phyloP scores from a whole-genome alignment of 2,797 vertebrate genomes.

The Bucorvus abyssinicus region DNA sequence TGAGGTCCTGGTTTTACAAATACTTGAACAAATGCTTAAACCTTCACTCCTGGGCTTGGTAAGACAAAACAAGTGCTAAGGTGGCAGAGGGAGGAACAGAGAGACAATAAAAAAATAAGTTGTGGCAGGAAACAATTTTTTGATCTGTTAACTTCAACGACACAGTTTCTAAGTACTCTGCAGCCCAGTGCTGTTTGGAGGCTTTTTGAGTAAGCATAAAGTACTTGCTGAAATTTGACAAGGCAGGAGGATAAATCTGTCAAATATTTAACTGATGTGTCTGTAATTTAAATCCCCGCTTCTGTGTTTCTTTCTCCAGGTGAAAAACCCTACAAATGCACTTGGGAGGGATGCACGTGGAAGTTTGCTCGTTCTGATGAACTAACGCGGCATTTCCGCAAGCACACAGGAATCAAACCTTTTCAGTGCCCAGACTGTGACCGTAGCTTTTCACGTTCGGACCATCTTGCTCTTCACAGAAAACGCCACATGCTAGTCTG shows the following conservation, averaged over 20 bases:
- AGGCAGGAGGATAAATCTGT: not conserved
- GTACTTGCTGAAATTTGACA: not conserved
- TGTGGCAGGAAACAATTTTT: not conserved
- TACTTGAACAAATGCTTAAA: not conserved
- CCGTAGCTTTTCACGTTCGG: conserved; percentile 96
- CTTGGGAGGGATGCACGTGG: conserved; percentile 98
- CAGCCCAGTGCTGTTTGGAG: not conserved
- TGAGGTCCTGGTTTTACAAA: not conserved
- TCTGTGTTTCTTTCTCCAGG: conserved; percentile 75
- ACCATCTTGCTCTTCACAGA: conserved; percentile 96
- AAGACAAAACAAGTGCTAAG: not conserved
- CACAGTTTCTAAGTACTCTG: not conserved
- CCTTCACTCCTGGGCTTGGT: not conserved
- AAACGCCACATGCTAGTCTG: conserved; percentile 96
- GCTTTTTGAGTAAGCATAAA: not conserved
- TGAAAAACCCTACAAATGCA: conserved; percentile 98
- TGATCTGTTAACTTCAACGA: not conserved
- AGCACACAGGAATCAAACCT: conserved; percentile 98
- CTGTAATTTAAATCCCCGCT: not conserved
- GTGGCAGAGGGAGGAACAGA: not conserved
- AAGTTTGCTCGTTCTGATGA: conserved; percentile 99
- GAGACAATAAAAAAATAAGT: not conserved
- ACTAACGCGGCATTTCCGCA: conserved; percentile 97
- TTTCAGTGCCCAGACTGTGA: conserved; percentile 99
- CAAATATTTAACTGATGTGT: not conserved